Evolutionary conservation across 2,797 vertebrate genomes (phyloP), one percentile per base, ranked within the genome.

Genomic region (Neosalanx taihuensis): DNA sequence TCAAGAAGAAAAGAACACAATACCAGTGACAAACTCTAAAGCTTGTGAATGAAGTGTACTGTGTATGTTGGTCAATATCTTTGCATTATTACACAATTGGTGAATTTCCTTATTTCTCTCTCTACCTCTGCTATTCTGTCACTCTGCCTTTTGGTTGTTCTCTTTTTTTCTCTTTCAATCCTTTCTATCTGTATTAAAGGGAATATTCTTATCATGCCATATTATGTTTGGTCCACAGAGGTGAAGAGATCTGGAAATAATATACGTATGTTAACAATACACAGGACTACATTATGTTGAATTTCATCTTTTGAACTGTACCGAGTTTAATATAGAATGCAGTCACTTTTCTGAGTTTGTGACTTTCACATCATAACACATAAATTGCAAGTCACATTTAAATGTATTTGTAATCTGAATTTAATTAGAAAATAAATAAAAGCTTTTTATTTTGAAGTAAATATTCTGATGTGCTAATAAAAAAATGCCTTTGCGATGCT

Each of bases 381-480:
- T 46, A 46, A 46, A 46, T 12, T 41, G 37, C 10, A 41, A 41
- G 37, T 41, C 37, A 41, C 37, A 41, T 41, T 13, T 74, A 80
- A 80, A 78, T 71, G 41, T 76, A 81, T 85, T 89, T 88, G 80
- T 81, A 79, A 86, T 81, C 78, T 30, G 82, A 87, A 74, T 81
- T 64, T 71, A 81, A 91, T 89, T 87, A 78, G 74, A 86, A 83
- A 82, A 85, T 85, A 81, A 73, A 18, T 17, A 2, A 18, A 46
- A 10, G 23, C 41, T 30, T n/a, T 75, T 73, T 79, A 75, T 82
- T 83, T 64, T 70, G 53, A 79, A 86, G 66, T 80, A 71, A 72
- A 74, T 74, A 79, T 84, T 84, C 82, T 80, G 81, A 86, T 88
- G 79, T 87, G 84, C 84, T 85, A 87, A 89, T 89, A 85, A 83